Evolutionary conservation across 2,113 vertebrate genomes (phyloP).

Genomic region (Apteryx owenii): DNA sequence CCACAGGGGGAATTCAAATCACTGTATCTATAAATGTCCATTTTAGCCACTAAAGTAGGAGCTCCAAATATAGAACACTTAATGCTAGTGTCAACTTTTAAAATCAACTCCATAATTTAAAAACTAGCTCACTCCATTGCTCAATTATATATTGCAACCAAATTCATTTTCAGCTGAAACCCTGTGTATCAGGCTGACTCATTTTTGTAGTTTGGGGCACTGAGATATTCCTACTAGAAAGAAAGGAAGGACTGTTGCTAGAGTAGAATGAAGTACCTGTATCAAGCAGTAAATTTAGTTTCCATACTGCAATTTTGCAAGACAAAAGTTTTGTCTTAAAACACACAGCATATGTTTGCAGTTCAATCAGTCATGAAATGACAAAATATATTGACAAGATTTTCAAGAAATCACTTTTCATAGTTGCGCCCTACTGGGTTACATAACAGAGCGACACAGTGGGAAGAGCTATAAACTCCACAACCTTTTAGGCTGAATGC

Average conservation of each 20-base stretch:
- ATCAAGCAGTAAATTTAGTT: background rate
- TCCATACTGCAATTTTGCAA: background rate
- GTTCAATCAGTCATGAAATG: background rate
- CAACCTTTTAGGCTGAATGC: background rate
- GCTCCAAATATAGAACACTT: constrained; percentile 26
- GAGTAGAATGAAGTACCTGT: background rate
- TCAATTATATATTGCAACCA: constrained; percentile 12
- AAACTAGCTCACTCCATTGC: background rate
- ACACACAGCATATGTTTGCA: background rate
- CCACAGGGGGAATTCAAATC: constrained; percentile 55
- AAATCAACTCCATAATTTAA: constrained; percentile 38
- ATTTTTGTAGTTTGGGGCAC: background rate
- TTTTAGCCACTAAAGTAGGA: constrained; percentile 4
- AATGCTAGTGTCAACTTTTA: constrained; percentile 16
- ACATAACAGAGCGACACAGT: background rate
- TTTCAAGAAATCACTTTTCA: background rate
- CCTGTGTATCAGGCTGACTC: background rate
- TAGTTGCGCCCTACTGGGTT: background rate
- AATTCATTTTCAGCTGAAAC: background rate
- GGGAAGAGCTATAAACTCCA: background rate
- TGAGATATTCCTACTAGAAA: background rate
- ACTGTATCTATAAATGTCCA: constrained; percentile 25
- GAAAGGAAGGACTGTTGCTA: background rate
- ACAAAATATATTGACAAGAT: background rate
- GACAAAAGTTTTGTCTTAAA: background rate